phyloP scores from a whole-genome alignment of 2,888 invertebrate genomes.

The Diarsia rubi region DNA sequence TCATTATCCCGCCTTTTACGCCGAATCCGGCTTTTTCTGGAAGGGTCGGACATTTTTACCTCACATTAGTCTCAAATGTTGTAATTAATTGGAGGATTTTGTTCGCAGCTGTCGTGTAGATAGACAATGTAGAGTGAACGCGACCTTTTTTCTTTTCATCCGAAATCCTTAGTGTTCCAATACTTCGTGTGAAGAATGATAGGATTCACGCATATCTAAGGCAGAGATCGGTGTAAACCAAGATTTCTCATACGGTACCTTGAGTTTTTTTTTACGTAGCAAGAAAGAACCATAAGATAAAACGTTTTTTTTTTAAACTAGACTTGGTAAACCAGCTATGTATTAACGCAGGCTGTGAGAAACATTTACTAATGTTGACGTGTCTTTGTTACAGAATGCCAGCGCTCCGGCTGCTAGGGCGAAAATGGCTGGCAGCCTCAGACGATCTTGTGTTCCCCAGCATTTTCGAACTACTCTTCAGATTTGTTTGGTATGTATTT shows the following conservation, averaged over 20 bases:
- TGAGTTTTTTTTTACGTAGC: neutral
- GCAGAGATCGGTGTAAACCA: neutral
- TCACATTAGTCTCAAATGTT: slow-evolving; percentile 42
- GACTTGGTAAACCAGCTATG: neutral
- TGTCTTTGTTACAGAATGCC: slow-evolving; percentile 93
- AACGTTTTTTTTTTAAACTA: neutral
- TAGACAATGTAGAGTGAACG: neutral
- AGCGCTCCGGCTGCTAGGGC: slow-evolving; percentile 95
- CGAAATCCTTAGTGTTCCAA: neutral
- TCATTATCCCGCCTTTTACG: slow-evolving; percentile 43
- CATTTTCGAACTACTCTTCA: slow-evolving; percentile 93
- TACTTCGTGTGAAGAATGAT: neutral
- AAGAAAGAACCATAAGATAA: neutral
- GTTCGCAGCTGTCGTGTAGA: slow-evolving; percentile 5
- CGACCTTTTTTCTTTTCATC: neutral
- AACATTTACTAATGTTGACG: slow-evolving; percentile 2
- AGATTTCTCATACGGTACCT: neutral
- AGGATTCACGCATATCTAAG: neutral
- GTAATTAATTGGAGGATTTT: slow-evolving; percentile 44
- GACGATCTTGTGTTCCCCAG: slow-evolving; percentile 98
- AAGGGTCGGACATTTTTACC: slow-evolving; percentile 42
- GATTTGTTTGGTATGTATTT: slow-evolving; percentile 92
- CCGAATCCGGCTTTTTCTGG: slow-evolving; percentile 32
- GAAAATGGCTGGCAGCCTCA: slow-evolving; percentile 97
- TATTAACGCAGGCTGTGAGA: neutral